Evolutionary conservation across 2,888 invertebrate species (phyloP), one percentile per base, ranked within the genome.

Genomic region (Xanthorhoe designata): DNA sequence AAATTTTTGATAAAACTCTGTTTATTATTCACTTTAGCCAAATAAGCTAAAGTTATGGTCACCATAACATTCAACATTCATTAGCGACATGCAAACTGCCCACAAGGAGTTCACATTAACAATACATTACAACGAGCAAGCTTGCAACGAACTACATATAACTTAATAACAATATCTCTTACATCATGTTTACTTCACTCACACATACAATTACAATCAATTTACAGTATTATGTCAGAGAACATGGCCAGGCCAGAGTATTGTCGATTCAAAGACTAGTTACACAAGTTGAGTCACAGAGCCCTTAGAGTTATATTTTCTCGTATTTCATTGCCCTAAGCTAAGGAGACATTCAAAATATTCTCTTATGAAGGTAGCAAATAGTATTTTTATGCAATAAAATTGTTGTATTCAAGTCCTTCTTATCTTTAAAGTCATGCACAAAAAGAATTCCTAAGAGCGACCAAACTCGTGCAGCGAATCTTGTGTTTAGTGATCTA

Each of bases 1-100:
- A 24, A 32, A 17, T 24, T 56, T 50, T 32, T 56, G 19, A 17
- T 47, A 19, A 32, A 32, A 38, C 38, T 35, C 35, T 53, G 18
- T 61, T 68, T 57, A 57, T 67, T 67, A 68, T 68, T 68, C 68
- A 68, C 68, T 68, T 68, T 68, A 68, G 61, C 53, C 45, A 19
- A n/a, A 42, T 38, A 24, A 54, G 54, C 68, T 64, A 56, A 56
- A 60, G 55, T 35, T 61, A 61, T 61, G 61, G 24, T 58, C 29
- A 50, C 49, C 38, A 56, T 53, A 61, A 64, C 61, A 52, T 64
- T 60, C 47, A 29, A 57, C 61, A 49, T 47, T 51, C 42, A 52
- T 57, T 54, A 66, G 61, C 66, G 49, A 42, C 60, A 60, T 60
- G 60, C 66, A 66, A 52, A 13, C 58, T 56, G 51, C 15, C 58